These are phyloP conservation scores for Saccostrea cuccullata DNA, from an alignment of 1,140 invertebrate species.

Conservation along the genomic window DNA sequence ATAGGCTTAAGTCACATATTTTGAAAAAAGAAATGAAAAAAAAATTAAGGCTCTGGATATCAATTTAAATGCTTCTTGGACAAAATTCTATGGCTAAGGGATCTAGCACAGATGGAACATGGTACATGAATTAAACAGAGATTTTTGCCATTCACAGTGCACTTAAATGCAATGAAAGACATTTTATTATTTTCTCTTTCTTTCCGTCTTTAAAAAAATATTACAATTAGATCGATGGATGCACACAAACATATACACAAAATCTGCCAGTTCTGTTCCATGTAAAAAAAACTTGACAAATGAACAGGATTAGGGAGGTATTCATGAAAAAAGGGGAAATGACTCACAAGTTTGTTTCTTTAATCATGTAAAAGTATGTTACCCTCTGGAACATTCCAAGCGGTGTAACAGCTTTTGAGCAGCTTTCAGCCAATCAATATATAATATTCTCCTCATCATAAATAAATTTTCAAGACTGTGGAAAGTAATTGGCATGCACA, in stretches of 20 bases:
- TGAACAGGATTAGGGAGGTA: background rate
- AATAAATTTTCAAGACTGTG: slow-evolving; percentile 13
- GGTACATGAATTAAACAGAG: background rate
- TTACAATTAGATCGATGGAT: too few species aligned
- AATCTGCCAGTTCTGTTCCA: too few species aligned
- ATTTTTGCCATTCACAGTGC: too few species aligned
- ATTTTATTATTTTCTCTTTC: background rate
- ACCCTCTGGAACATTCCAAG: background rate
- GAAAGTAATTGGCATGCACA: background rate
- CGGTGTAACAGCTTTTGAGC: slow-evolving; percentile 19
- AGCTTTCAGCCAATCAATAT: slow-evolving; percentile 9
- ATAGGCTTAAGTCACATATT: background rate
- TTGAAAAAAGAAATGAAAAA: background rate
- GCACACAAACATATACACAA: too few species aligned
- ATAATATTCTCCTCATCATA: slow-evolving; percentile 23
- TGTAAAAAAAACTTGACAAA: background rate
- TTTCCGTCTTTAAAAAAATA: background rate
- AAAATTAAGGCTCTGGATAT: background rate
- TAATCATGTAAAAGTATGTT: background rate
- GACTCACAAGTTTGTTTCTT: slow-evolving; percentile 25
- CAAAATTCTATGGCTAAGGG: too few species aligned
- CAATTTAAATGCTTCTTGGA: background rate
- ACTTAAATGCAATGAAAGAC: too few species aligned
- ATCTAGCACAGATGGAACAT: background rate
- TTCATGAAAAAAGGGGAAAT: background rate